Percentiles rank a stretch among this genome's conserved stretches.
These are phyloP conservation scores for Amblyjoppa proteus DNA, from an alignment of 2,888 invertebrate species.

Conservation along the genomic window DNA sequence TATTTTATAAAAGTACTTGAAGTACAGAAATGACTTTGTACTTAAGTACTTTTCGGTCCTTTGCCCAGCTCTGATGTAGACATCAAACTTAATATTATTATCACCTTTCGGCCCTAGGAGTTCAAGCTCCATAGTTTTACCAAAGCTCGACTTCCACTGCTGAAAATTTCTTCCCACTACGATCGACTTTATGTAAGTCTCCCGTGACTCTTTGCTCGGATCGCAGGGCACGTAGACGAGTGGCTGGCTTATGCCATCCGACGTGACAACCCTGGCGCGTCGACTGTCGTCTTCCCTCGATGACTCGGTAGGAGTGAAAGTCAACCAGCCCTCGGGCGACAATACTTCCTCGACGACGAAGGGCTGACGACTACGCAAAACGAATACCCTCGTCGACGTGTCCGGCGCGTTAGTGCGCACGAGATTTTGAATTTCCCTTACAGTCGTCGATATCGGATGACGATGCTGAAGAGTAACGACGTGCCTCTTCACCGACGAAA, in stretches of 20 bases:
- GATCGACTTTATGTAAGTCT: slow-evolving; percentile 85
- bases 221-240: slow-evolving; percentile 84
- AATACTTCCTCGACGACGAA: slow-evolving; percentile 79
- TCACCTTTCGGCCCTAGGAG: slow-evolving; percentile 83
- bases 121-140: slow-evolving; percentile 77
- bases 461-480: slow-evolving; percentile 84
- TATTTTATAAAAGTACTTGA: too few relatives aligned
- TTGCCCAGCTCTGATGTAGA: background rate
- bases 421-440: slow-evolving; percentile 86
- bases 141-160: slow-evolving; percentile 87
- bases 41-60: too few relatives aligned
- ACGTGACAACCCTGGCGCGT: slow-evolving; percentile 65
- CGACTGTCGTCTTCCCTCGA: slow-evolving; percentile 66
- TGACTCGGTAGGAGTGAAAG: slow-evolving; percentile 60
- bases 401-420: slow-evolving; percentile 85
- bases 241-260: slow-evolving; percentile 61
- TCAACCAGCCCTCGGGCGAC: slow-evolving; percentile 59
- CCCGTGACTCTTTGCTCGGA: slow-evolving; percentile 80
- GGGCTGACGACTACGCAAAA: slow-evolving; percentile 83
- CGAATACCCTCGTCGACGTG: slow-evolving; percentile 84
- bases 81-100: background rate
- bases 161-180: slow-evolving; percentile 88
- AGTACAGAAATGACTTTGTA: too few relatives aligned
- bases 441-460: slow-evolving; percentile 84
- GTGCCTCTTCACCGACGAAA: slow-evolving; percentile 87